These are phyloP conservation scores for Choristoneura fumiferana DNA, from an alignment of 1,140 invertebrate genomes.

Conservation along the genomic window DNA sequence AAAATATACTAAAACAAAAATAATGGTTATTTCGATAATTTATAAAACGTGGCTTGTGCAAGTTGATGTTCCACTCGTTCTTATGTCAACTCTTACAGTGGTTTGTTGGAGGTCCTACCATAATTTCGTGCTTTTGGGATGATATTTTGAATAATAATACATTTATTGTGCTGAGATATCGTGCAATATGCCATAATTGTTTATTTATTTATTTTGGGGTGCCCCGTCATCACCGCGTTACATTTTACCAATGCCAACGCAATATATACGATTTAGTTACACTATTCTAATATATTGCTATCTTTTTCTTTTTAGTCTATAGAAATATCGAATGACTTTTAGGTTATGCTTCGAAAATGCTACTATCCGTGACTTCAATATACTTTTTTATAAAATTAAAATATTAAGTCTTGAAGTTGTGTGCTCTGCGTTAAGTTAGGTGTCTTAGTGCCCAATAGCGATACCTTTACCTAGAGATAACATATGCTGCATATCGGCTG, in stretches of 20 bases:
- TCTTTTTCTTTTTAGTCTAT: constrained; percentile 77
- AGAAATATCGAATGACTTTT: constrained; percentile 65
- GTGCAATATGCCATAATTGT: constrained; percentile 65
- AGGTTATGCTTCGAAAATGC: constrained; percentile 40
- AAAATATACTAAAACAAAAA: constrained; percentile 78
- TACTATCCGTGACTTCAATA: constrained; percentile 29
- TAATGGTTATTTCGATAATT: constrained; percentile 58
- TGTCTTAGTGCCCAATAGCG: constrained; percentile 26
- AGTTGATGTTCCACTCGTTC: constrained; percentile 47
- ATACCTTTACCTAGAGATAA: constrained; percentile 14
- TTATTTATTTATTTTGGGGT: constrained; percentile 51
- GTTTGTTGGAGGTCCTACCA: constrained; percentile 56
- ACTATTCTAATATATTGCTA: constrained; percentile 78
- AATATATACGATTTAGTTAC: constrained; percentile 72
- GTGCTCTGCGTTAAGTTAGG: constrained; percentile 17
- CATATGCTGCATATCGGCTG: background rate
- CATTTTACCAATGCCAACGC: constrained; percentile 66
- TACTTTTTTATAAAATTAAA: constrained; percentile 25
- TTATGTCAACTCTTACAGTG: constrained; percentile 39
- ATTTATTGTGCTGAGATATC: constrained; percentile 73
- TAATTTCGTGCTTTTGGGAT: constrained; percentile 52
- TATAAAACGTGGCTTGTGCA: constrained; percentile 70
- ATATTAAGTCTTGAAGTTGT: constrained; percentile 14
- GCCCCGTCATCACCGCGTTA: constrained; percentile 57
- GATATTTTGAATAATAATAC: constrained; percentile 52